Evolutionary conservation across 2,113 vertebrate genomes (phyloP), one percentile per base, ranked within the genome.

Genomic region (Cebus imitator): DNA sequence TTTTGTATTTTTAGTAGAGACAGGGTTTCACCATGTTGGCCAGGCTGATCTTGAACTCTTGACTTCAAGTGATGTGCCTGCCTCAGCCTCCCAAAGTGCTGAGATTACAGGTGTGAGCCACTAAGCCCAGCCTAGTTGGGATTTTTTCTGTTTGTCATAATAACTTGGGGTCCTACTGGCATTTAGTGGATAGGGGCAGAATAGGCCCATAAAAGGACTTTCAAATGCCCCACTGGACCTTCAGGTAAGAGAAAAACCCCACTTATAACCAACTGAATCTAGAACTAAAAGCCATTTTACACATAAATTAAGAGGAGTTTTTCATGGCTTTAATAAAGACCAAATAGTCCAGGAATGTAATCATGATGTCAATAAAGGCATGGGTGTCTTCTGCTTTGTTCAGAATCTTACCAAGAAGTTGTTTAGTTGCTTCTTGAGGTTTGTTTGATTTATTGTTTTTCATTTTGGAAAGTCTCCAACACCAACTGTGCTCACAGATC

Each of bases 251-350:
- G 76, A 76, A 94, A 64, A 79, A 35, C 20, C 78, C 61, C 58
- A 14, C 35, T 61, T 88, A 37, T n/a, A 87, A 90, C 45, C 27
- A 70, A 16, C 25, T 89, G 58, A 79, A 85, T 86, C 10, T 80
- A 96, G 52, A 95, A 86, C 57, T 30, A 92, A 90, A 81, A 87
- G 11, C 52, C 37, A 52, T 64, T 79, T 89, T 40, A 82, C 79
- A 23, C 50, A 40, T 87, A 66, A 83, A 84, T 76, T 75, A 17
- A 70, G 70, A 87, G 27, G 25, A 76, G 55, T 6, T 64, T 92
- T 81, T 79, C 89, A 68, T 76, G 57, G 20, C 45, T 94, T 85
- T 86, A 82, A 68, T 84, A 68, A 92, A 23, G n/a, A 83, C 3
- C 14, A 3, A 86, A 58, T 94, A 96, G 90, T 86, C 57, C 66